Base-by-base conservation (phyloP, 2,797 vertebrate species). In the Helarctos malayanus region DNA sequence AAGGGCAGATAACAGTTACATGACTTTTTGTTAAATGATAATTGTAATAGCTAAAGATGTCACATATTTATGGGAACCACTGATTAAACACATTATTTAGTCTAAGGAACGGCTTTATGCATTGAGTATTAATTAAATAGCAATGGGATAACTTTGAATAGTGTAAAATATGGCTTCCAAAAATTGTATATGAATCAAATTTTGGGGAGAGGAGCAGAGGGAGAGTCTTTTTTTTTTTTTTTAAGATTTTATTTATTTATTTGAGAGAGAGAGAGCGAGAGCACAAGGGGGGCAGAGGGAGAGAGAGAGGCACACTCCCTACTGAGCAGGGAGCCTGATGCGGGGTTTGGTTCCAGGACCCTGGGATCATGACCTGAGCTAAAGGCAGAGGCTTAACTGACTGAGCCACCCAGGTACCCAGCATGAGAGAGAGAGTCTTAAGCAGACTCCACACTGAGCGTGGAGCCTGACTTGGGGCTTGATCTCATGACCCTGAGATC, bases 41-140 rank as follows among this genome's bases (percentile, higher is more conserved):
- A 81, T 82, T 59, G 81, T 94, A 84, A 59, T 75, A 79, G 16
- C 16, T 84, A 54, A 86, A 49, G 35, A 93, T 57, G 45, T 38
- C 65, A 68, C 29, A 63, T 56, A 69, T 80, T 59, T 90, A 49
- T 90, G 35, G 65, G 19, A 38, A 68, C 56, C 45, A 95, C 23
- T 41, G 18, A 83, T 23, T 88, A 82, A 73, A 85, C 13, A 29
- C 5, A 68, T 41, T 87, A 41, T 41, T 80, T 85, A 80, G 82
- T 61, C 56, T 89, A 54, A 91, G 54, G 27, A 79, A 83, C 63
- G 93, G 35, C 3, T 38, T 90, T 83, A 59, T 89, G 25, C 65
- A 19, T 69, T 73, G 75, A 11, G 16, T 75, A 86, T 71, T 69
- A 81, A 80, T 95, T 94, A 88, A 94, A 76, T 85, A 61, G 78